Base-by-base conservation (phyloP, 2,113 vertebrate species). In the Aldabrachelys gigantea region DNA sequence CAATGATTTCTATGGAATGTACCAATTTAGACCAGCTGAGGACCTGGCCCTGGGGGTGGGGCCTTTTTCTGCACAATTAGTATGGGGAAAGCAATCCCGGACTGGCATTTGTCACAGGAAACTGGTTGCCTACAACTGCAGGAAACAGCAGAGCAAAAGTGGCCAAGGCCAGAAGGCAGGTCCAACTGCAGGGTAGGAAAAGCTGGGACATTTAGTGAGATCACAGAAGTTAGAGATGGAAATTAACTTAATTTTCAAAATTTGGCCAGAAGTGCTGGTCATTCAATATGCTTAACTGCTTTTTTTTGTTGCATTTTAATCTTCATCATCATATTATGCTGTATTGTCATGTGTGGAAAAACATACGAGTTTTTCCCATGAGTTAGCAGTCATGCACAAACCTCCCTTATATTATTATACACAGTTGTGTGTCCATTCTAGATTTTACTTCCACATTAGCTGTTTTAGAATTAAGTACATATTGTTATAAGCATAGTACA, bases 21-120 rank as follows among this genome's bases (percentile, higher is more conserved):
- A 21, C 22, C 11, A 4, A 7, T 76, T 76, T 76, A 76, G 9
- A 76, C 10, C 21, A 44, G 72, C 38, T 44, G 72, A 90, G 90
- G 65, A 21, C 35, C 6, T 69, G 35, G 65, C 35, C 35, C 78
- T 86, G 24, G 31, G 82, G 69, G 44, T 1, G 7, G 76, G 82
- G 35, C 16, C 54, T 95, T 5, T 85, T 76, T 92, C 50, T 89
- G 88, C 87, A 57, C 94, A 96, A 94, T 89, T 1, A 78, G 95
- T 87, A 78, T 65, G 52, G 21, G 53, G 49, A 82, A 24, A 78
- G 75, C 1, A 38, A 88, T 95, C 94, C 95, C 97, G 89, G 12
- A 79, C 3, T 75, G 94, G 83, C 96, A 97, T 96, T 95, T 97
- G 95, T 93, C 25, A 90, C 16, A 81, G 94, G 83, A 38, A 91